A percentile compares a stretch with the other conserved stretches of the same genome.
These are phyloP conservation scores for Diglossa brunneiventris DNA, from an alignment of 2,113 vertebrate genomes.

Conservation along the genomic window DNA sequence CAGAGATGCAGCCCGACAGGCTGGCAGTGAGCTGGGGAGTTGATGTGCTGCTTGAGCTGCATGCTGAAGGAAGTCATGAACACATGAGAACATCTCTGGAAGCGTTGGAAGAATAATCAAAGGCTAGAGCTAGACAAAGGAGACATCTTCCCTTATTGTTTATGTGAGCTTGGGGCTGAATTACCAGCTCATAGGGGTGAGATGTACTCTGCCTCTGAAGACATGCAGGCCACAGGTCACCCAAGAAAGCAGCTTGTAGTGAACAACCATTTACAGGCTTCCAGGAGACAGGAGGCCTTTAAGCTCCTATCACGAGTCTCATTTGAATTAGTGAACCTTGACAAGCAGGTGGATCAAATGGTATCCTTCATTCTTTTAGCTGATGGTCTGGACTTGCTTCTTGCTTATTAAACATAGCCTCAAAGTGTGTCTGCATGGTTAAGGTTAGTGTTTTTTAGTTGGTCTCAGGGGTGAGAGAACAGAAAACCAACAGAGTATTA, in stretches of 20 bases:
- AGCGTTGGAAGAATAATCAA: not conserved
- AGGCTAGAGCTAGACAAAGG: not conserved
- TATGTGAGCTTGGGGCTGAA: not conserved
- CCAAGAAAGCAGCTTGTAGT: not conserved
- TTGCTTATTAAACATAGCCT: not conserved
- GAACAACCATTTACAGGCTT: not conserved
- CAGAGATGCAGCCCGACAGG: not conserved
- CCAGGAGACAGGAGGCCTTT: not conserved
- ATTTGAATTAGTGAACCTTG: not conserved
- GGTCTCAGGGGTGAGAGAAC: not conserved
- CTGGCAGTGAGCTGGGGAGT: not conserved
- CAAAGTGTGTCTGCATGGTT: not conserved
- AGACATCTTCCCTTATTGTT: not conserved
- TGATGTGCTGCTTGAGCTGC: not conserved
- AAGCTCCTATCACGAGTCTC: not conserved
- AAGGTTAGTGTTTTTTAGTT: not conserved
- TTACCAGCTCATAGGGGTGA: not conserved
- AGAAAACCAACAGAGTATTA: not conserved
- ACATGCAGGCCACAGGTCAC: not conserved
- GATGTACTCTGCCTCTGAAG: not conserved
- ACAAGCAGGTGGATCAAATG: not conserved
- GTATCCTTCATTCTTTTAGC: not conserved
- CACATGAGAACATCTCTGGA: not conserved
- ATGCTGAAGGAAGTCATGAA: not conserved
- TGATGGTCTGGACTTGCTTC: not conserved